These are phyloP conservation scores for Dolichoris vasculosae DNA, from an alignment of 1,140 invertebrate species.

Conservation along the genomic window DNA sequence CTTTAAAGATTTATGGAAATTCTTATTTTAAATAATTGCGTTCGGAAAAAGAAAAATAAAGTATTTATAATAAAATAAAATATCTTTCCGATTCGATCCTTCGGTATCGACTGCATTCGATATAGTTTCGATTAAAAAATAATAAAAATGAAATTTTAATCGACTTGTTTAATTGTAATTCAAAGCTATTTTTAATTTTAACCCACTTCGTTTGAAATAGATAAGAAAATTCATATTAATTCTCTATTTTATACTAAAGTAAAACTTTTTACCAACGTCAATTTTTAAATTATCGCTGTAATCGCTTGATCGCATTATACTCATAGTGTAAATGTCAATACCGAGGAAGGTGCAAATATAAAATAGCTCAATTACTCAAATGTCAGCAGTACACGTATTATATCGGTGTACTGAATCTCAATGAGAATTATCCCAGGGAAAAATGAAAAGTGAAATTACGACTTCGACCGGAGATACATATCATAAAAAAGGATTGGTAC, in stretches of 20 bases:
- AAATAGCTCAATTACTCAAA: constrained; percentile 34
- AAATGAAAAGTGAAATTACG: constrained; percentile 39
- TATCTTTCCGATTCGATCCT: no score
- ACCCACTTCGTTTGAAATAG: neutral
- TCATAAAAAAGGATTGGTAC: neutral
- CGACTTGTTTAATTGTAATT: no score
- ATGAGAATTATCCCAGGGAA: neutral
- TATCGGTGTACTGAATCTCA: constrained; percentile 25
- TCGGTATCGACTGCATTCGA: no score
- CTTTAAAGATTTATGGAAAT: no score
- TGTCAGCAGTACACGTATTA: neutral
- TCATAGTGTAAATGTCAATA: neutral
- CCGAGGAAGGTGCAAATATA: constrained; percentile 3
- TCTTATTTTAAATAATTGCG: no score
- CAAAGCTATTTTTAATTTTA: no score
- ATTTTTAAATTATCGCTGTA: neutral
- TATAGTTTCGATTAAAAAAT: no score
- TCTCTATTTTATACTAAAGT: neutral
- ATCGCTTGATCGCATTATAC: neutral
- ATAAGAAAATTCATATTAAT: neutral
- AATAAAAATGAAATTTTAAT: no score
- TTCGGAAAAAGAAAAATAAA: no score
- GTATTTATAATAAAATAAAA: no score
- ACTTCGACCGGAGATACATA: neutral
- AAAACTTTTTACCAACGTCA: neutral